Base-by-base conservation (phyloP, 2,888 invertebrate genomes). In the Brachylomia viminalis region DNA sequence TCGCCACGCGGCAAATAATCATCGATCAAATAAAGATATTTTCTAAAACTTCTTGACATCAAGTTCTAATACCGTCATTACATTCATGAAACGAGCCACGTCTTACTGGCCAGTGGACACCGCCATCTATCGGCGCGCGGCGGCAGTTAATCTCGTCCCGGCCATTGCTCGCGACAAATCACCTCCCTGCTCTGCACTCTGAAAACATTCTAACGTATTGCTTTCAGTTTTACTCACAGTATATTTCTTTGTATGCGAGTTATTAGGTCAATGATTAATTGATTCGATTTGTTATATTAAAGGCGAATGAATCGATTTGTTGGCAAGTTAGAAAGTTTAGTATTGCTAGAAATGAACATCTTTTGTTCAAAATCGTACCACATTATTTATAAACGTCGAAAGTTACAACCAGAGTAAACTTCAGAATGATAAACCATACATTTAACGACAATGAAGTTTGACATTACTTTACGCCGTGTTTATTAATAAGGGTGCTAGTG, bases 91-190 rank as follows among this genome's bases (percentile, higher is more conserved):
- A 83, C 59, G 59, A 79, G 62, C 68, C 62, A 23, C 58, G 66
- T 79, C 87, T 84, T 84, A 70, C 49, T 61, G 70, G 65, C 30
- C 64, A 67, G 54, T 72, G 75, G 81, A 76, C 87, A 84, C 7
- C 54, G 85, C 77, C 85, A 87, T 87, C 86, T 87, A 87, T 87
- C 70, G 82, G 66, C 67, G 68, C 33, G 10, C 64, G 76, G 52
- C 72, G 65, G 82, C 80, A 84, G 86, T 88, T 87, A 87, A 88
- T 88, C 86, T 83, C 87, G 84, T 70, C 75, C 72, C 85, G 80
- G 73, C 84, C 88, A 88, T 88, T 88, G 86, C 75, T 62, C 76
- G 75, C 85, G 88, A 88, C 88, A 87, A 88, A 88, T 88, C 82
- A 82, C 85, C 79, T 74, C 73, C 75, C 73, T 64, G 77, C 73